Base-by-base conservation (phyloP, 1,140 invertebrate species). In the Theocolax elegans region DNA sequence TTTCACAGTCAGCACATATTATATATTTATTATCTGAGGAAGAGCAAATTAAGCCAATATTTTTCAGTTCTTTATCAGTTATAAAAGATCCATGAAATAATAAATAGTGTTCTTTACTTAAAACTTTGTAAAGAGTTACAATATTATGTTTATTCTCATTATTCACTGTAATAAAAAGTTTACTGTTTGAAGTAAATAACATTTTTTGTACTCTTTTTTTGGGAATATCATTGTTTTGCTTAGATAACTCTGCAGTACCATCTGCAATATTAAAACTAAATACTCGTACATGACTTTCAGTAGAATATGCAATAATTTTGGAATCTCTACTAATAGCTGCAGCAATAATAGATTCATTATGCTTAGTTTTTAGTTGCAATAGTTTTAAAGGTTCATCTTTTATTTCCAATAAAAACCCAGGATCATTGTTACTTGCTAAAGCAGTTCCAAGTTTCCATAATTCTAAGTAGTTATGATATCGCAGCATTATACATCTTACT, bases 291-390 rank as follows among this genome's bases (percentile, higher is more conserved):
- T 89, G 84, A 46, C 79, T 86, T 27, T 89, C 83, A 1, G 93
- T 94, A 0, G 92, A 92, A 80, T 94, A 94, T 12, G 91, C 89
- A 25, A 96, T 88, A 78, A 89, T 89, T 60, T 89, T 87, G 2
- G 90, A 90, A 77, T 91, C 87, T 0, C 87, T 87, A 9, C 91
- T 93, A 6, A 95, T 84, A 8, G 90, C 89, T 77, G 88, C 88
- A 76, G 90, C 92, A 8, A 89, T 77, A 19, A 95, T 90, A 19
- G 83, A 85, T 75, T 92, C 90, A 9, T 88, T 85, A 1, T 85
- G 81, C 77, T 91, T 90, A 7, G 88, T 87, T 60, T 87, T 85
- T 48, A 93, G 76, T 72, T 90, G 83, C 6, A 94, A 74, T 6
- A 94, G 76, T 78, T 92, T 92, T 8, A 90, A 81, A 1, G 92